Evolutionary conservation across 2,888 invertebrate species (phyloP).

Genomic region (Euplexia lucipara): DNA sequence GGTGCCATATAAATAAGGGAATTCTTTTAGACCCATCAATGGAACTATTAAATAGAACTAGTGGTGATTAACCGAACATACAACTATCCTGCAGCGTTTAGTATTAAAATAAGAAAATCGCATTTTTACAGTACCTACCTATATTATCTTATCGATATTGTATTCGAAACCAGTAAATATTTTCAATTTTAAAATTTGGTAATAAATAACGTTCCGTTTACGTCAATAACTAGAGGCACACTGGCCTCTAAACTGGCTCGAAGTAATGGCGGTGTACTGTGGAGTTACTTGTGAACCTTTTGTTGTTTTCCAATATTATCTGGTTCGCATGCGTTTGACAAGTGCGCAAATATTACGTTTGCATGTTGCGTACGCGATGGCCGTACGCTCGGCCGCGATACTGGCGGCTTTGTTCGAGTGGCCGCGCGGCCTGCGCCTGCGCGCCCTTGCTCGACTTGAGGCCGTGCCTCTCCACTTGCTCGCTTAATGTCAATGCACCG

Average conservation of each 20-base stretch:
- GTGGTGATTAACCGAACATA: too few relatives aligned
- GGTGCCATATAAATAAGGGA: too few relatives aligned
- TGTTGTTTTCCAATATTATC: slow-evolving; percentile 28
- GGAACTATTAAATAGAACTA: too few relatives aligned
- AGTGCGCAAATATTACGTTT: slow-evolving; percentile 65
- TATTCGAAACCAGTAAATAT: too few relatives aligned
- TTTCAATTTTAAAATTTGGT: too few relatives aligned
- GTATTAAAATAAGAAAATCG: too few relatives aligned
- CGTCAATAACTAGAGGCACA: too few relatives aligned
- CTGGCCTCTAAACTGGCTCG: neutral
- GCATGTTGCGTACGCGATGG: slow-evolving; percentile 64
- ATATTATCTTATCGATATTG: too few relatives aligned
- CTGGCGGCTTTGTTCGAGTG: slow-evolving; percentile 65
- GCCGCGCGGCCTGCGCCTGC: slow-evolving; percentile 61
- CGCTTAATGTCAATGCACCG: slow-evolving; percentile 81
- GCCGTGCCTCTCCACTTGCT: slow-evolving; percentile 80
- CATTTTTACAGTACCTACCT: too few relatives aligned
- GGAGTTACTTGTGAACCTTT: neutral
- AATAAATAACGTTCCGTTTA: too few relatives aligned
- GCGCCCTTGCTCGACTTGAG: slow-evolving; percentile 82
- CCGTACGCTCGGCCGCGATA: slow-evolving; percentile 50
- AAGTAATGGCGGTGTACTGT: neutral
- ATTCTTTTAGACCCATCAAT: too few relatives aligned
- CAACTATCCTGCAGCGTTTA: too few relatives aligned
- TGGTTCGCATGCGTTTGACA: slow-evolving; percentile 40